phyloP scores from a whole-genome alignment of 2,888 invertebrate species.

The Apocheima hispidaria region DNA sequence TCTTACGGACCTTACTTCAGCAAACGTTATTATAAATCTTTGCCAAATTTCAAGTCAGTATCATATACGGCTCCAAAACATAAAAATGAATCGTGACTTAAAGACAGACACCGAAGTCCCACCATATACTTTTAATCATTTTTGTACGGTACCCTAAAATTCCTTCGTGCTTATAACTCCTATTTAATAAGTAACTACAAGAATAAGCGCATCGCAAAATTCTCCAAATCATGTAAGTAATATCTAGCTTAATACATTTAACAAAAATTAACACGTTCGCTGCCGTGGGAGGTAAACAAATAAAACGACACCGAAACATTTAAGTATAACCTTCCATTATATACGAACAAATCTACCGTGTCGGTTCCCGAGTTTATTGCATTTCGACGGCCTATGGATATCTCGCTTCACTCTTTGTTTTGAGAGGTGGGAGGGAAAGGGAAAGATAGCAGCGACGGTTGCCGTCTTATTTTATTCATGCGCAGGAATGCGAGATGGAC shows the following conservation, averaged over 20 bases:
- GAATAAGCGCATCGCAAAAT: neutral
- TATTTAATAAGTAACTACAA: too few species aligned
- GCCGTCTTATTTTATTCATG: constrained; percentile 78
- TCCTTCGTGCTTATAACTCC: too few species aligned
- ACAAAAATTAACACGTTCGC: constrained; percentile 72
- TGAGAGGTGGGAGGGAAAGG: constrained; percentile 55
- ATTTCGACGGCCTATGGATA: constrained; percentile 61
- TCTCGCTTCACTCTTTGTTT: constrained; percentile 58
- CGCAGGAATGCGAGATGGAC: constrained; percentile 61
- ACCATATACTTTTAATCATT: too few species aligned
- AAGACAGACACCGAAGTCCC: too few species aligned
- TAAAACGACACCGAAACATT: constrained; percentile 62
- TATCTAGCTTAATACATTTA: constrained; percentile 40
- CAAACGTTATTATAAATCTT: too few species aligned
- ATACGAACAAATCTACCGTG: constrained; percentile 71
- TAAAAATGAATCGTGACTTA: too few species aligned
- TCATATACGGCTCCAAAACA: too few species aligned
- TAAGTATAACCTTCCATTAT: constrained; percentile 56
- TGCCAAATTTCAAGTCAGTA: too few species aligned
- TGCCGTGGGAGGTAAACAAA: constrained; percentile 63
- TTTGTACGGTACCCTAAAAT: too few species aligned
- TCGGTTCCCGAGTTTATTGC: constrained; percentile 75
- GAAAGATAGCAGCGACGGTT: constrained; percentile 66
- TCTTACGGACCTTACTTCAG: too few species aligned
- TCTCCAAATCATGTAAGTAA: constrained; percentile 15